phyloP scores from a whole-genome alignment of 2,113 vertebrate genomes.

The Chionodraco myersi region DNA sequence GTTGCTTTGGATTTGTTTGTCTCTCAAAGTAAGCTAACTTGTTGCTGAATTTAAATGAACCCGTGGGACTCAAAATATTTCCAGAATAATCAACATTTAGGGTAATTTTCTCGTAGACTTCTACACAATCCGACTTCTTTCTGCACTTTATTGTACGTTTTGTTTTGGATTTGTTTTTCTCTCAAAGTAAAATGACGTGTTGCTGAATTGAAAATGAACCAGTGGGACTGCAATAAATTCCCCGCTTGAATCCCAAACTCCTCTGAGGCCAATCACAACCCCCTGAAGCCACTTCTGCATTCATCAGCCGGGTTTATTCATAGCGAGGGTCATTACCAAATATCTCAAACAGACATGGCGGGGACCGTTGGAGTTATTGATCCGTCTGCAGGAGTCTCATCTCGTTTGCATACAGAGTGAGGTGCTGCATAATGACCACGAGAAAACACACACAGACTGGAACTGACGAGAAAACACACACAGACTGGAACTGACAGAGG shows the following conservation, averaged over 20 bases:
- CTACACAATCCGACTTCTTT: no score
- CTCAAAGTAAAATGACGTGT: not conserved
- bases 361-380: conserved; percentile 39
- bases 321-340: conserved; percentile 49
- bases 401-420: conserved; percentile 61
- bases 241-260: conserved; percentile 26
- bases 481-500: not conserved
- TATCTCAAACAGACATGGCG: conserved; percentile 41
- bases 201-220: conserved; percentile 16
- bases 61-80: no score
- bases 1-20: no score
- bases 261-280: conserved; percentile 32
- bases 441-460: conserved; percentile 3
- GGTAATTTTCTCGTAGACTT: no score
- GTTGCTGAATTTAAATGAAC: no score
- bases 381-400: conserved; percentile 31
- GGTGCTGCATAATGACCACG: conserved; percentile 33
- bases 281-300: conserved; percentile 40
- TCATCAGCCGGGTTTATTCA: conserved; percentile 57
- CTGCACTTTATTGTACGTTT: no score
- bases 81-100: no score
- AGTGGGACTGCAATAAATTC: conserved; percentile 3
- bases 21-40: no score
- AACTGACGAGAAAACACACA: conserved; percentile 13
- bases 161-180: no score